These are phyloP conservation scores for Rhagophthalmus giganteus DNA, from an alignment of 2,888 invertebrate species.

Conservation along the genomic window DNA sequence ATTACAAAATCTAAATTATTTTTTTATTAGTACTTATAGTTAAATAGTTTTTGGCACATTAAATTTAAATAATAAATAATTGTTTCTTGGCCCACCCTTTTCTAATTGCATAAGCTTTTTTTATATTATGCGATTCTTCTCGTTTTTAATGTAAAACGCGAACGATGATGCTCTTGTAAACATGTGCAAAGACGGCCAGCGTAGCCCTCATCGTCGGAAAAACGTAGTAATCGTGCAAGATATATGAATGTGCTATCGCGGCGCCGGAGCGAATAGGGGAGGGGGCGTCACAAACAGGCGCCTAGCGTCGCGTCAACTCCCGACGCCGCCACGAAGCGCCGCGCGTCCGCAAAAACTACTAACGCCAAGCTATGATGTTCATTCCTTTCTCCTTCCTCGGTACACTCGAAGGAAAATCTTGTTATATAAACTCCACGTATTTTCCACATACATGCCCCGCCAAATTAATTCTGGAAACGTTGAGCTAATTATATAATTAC, in stretches of 20 bases:
- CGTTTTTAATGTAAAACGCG: no score
- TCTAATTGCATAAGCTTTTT: background rate
- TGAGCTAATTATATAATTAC: no score
- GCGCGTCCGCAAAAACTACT: slow-evolving; percentile 61
- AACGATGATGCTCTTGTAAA: background rate
- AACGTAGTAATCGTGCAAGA: slow-evolving; percentile 25
- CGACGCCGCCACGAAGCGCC: slow-evolving; percentile 58
- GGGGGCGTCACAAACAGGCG: slow-evolving; percentile 56
- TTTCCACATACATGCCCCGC: slow-evolving; percentile 1
- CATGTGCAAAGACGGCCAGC: no score
- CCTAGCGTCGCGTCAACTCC: slow-evolving; percentile 54
- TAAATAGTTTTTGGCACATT: no score
- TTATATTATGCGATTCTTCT: no score
- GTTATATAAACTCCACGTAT: slow-evolving; percentile 30
- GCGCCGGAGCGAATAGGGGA: slow-evolving; percentile 51
- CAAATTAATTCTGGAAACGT: background rate
- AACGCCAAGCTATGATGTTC: slow-evolving; percentile 52
- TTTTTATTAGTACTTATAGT: no score
- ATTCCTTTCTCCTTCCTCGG: slow-evolving; percentile 50
- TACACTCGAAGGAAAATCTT: slow-evolving; percentile 41
- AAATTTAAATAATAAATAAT: no score
- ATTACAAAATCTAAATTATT: no score
- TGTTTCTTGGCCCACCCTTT: no score
- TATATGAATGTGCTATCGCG: slow-evolving; percentile 35
- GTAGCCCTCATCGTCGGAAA: slow-evolving; percentile 13